phyloP scores from a whole-genome alignment of 2,888 invertebrate species.

The Mimumesa dahlbomi region DNA sequence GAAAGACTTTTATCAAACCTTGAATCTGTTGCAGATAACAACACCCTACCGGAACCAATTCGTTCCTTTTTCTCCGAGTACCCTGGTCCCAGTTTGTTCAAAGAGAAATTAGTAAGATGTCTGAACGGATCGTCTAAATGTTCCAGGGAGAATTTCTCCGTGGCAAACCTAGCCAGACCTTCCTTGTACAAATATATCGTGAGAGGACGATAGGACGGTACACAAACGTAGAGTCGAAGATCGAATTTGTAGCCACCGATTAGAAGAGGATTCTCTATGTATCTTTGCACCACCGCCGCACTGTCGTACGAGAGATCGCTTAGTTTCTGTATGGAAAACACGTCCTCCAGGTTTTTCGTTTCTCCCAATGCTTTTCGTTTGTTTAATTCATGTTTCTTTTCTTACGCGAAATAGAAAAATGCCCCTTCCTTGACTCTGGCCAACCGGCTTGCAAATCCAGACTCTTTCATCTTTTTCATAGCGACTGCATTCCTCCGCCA shows the following conservation, averaged over 20 bases:
- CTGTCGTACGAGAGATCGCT: constrained; percentile 90
- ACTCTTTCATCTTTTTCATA: constrained; percentile 80
- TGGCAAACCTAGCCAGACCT: constrained; percentile 90
- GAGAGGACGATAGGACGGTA: constrained; percentile 92
- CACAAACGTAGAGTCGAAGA: constrained; percentile 93
- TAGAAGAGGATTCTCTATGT: constrained; percentile 88
- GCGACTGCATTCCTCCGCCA: constrained; percentile 89
- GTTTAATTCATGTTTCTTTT: background rate
- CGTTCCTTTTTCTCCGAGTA: constrained; percentile 91
- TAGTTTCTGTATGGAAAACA: constrained; percentile 87
- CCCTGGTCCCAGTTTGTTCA: constrained; percentile 93
- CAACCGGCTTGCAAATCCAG: constrained; percentile 95
- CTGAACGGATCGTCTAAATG: constrained; percentile 92
- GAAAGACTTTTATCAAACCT: no score
- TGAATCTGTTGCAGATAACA: no score
- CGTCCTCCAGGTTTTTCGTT: no score
- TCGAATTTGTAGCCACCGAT: constrained; percentile 97
- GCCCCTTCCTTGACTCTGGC: constrained; percentile 91
- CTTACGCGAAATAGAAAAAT: constrained; percentile 90
- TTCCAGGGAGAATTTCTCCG: constrained; percentile 91
- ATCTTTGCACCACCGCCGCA: constrained; percentile 90
- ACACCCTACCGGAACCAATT: constrained; percentile 86
- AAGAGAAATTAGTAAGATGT: constrained; percentile 94
- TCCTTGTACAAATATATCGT: constrained; percentile 94
- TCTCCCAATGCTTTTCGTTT: no score